A percentile compares a stretch with the other conserved stretches of the same genome.
These are phyloP conservation scores for Nettapus auritus DNA, from an alignment of 2,113 vertebrate genomes.

Conservation along the genomic window DNA sequence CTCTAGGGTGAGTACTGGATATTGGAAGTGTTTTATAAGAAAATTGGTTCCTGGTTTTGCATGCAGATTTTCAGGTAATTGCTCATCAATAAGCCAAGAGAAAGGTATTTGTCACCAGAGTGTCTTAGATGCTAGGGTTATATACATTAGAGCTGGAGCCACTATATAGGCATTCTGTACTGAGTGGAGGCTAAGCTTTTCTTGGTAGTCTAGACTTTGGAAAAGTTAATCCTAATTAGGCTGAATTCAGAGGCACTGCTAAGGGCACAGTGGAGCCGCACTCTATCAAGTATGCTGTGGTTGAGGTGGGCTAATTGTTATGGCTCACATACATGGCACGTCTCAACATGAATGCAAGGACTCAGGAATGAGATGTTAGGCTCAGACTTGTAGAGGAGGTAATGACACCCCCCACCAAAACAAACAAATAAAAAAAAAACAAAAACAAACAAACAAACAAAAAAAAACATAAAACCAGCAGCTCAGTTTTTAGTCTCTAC, in stretches of 20 bases:
- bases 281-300: not conserved
- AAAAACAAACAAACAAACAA: too few relatives aligned
- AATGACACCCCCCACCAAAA: not conserved
- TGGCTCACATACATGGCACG: rapidly evolving
- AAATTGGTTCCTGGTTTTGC: not conserved
- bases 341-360: not conserved
- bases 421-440: too few relatives aligned
- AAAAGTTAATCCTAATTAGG: not conserved
- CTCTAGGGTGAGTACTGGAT: not conserved
- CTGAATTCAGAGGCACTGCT: not conserved
- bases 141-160: not conserved
- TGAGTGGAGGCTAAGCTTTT: not conserved
- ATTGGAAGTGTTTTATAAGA: not conserved
- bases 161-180: not conserved
- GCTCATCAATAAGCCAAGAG: not conserved
- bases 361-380: not conserved
- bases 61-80: not conserved
- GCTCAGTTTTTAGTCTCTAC: not conserved
- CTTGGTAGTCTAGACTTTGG: not conserved
- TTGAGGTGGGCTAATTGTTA: not conserved
- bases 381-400: not conserved
- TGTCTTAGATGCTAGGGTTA: not conserved
- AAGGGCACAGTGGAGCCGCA: not conserved
- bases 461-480: not conserved
- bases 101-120: not conserved